Evolutionary conservation across 2,888 invertebrate genomes (phyloP).

Genomic region (Tenthredo livida): DNA sequence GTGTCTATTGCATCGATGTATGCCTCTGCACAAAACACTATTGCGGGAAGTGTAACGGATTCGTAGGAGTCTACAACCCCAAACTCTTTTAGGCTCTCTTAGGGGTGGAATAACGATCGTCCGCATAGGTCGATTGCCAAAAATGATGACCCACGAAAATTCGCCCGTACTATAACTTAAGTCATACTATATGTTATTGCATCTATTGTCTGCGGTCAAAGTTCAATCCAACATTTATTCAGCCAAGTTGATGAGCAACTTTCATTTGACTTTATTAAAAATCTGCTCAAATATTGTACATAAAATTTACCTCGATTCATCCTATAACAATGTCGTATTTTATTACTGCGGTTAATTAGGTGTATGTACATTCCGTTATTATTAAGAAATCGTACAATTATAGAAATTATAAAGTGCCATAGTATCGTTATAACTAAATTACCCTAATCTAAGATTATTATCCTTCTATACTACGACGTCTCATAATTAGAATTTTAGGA

Average conservation of each 20-base stretch:
- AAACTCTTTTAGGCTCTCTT: conserved; percentile 8
- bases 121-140: background rate
- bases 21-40: conserved; percentile 24
- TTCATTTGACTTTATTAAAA: background rate
- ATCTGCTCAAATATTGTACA: background rate
- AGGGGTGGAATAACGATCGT: background rate
- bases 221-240: background rate
- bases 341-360: background rate
- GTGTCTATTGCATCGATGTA: conserved; percentile 31
- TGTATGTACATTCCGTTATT: background rate
- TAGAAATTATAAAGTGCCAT: conserved; percentile 3
- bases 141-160: background rate
- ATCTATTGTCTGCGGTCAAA: background rate
- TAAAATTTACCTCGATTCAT: background rate
- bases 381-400: background rate
- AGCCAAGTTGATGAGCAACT: background rate
- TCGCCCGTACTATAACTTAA: background rate
- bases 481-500: background rate
- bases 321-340: background rate
- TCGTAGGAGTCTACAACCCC: conserved; percentile 24
- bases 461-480: background rate
- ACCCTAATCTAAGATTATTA: background rate
- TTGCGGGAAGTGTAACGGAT: conserved; percentile 40
- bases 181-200: background rate
- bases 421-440: conserved; percentile 3